A percentile compares a stretch with the other conserved stretches of the same genome.
These are phyloP conservation scores for Pangasius sanitwongsei DNA, from an alignment of 2,797 vertebrate species.

Conservation along the genomic window DNA sequence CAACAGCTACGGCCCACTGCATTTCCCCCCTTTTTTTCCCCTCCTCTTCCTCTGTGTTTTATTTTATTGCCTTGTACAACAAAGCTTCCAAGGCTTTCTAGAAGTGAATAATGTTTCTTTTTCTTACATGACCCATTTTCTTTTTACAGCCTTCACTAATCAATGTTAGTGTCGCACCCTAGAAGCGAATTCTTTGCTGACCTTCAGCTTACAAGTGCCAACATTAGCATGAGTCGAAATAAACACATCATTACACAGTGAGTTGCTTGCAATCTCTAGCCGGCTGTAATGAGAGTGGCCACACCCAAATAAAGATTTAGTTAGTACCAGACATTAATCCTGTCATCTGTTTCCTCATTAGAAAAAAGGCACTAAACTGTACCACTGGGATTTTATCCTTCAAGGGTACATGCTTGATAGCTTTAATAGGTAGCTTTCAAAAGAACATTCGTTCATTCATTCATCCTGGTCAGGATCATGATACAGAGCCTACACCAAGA, in stretches of 20 bases:
- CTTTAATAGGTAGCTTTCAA: not conserved
- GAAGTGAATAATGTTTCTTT: not conserved
- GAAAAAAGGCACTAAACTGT: not conserved
- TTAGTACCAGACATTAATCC: not conserved
- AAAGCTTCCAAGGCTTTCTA: not conserved
- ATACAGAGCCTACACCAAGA: not conserved
- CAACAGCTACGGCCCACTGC: constrained; percentile 30
- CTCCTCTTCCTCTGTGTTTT: constrained; percentile 57
- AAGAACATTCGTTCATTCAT: not conserved
- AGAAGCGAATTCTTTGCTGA: not conserved
- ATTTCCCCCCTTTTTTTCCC: constrained; percentile 24
- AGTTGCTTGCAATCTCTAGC: not conserved
- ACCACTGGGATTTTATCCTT: not conserved
- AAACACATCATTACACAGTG: constrained; percentile 4
- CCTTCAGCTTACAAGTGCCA: not conserved
- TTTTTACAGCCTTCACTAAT: constrained; percentile 25
- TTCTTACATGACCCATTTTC: constrained; percentile 31
- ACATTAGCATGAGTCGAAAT: constrained; percentile 16
- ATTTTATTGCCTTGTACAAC: not conserved
- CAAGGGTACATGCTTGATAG: not conserved
- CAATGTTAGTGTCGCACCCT: constrained; percentile 14
- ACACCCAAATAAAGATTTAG: not conserved
- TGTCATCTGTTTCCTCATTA: not conserved
- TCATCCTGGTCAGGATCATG: not conserved
- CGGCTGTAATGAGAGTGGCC: not conserved